Evolutionary conservation across 2,888 invertebrate genomes (phyloP).

Genomic region (Euzophera pinguis): DNA sequence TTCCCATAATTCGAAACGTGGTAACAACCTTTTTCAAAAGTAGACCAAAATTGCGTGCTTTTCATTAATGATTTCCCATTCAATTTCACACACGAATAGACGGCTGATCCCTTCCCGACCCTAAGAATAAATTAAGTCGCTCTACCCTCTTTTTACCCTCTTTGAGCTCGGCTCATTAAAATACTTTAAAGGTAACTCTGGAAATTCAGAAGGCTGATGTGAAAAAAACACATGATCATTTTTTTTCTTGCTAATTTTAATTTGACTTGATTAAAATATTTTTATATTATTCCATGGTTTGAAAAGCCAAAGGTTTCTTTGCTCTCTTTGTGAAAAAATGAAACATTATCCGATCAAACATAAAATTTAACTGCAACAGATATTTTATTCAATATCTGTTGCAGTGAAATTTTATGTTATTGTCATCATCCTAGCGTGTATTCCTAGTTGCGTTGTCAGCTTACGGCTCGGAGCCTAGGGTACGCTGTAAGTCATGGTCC

Average conservation of each 20-base stretch:
- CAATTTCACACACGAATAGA: conserved; percentile 37
- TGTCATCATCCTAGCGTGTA: no score
- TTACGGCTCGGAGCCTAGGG: no score
- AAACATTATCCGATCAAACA: no score
- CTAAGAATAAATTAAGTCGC: conserved; percentile 28
- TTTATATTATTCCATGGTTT: no score
- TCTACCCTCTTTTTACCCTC: conserved; percentile 26
- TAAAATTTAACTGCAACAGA: no score
- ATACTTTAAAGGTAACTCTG: conserved; percentile 14
- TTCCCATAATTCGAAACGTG: neutral
- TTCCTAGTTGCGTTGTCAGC: no score
- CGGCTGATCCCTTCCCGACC: conserved; percentile 18
- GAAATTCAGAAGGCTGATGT: neutral
- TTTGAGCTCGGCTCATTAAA: conserved; percentile 25
- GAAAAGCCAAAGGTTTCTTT: no score
- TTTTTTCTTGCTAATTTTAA: neutral
- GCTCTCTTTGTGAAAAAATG: no score
- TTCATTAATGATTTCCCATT: conserved; percentile 31
- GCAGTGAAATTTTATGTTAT: no score
- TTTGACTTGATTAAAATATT: neutral
- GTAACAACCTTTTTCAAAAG: conserved; percentile 1
- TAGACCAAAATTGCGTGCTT: conserved; percentile 7
- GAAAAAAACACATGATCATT: neutral
- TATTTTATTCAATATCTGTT: no score
- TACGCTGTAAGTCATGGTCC: no score